Evolutionary conservation across 2,113 vertebrate species (phyloP).

Genomic region (Pelecanus crispus): DNA sequence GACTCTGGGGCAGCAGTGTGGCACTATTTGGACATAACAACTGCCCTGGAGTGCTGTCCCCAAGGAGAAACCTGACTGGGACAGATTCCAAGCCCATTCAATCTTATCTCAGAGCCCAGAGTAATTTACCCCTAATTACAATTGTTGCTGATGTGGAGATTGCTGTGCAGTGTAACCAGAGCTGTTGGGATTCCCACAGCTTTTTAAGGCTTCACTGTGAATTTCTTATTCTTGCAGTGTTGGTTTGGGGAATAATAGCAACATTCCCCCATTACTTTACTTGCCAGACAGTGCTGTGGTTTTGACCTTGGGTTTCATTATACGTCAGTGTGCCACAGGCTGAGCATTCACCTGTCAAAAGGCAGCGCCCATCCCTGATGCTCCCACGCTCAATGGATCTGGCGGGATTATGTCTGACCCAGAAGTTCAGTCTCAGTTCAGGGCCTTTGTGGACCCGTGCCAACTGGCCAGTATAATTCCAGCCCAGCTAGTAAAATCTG

Average conservation of each 20-base stretch:
- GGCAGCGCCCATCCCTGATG: background rate
- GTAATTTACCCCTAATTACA: background rate
- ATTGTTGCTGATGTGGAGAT: background rate
- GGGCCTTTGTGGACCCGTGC: background rate
- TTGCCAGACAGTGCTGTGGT: background rate
- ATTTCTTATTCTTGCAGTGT: background rate
- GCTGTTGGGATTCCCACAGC: background rate
- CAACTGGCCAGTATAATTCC: conserved; percentile 35
- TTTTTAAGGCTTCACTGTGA: background rate
- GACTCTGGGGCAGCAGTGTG: background rate
- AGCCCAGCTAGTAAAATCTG: conserved; percentile 21
- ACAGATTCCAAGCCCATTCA: background rate
- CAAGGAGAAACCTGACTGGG: background rate
- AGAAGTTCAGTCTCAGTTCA: conserved; percentile 50
- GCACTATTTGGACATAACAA: background rate
- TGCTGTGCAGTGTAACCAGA: background rate
- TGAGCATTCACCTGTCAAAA: conserved; percentile 39
- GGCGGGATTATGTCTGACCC: conserved; percentile 30
- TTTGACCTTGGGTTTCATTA: background rate
- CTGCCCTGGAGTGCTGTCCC: background rate
- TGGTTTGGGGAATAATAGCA: background rate
- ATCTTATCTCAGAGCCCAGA: background rate
- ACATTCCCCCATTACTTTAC: background rate
- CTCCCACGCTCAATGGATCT: background rate
- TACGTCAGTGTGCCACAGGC: background rate